Conservation (phyloP, 2,113 vertebrate species). For the Dendropsophus ebraccatus region DNA sequence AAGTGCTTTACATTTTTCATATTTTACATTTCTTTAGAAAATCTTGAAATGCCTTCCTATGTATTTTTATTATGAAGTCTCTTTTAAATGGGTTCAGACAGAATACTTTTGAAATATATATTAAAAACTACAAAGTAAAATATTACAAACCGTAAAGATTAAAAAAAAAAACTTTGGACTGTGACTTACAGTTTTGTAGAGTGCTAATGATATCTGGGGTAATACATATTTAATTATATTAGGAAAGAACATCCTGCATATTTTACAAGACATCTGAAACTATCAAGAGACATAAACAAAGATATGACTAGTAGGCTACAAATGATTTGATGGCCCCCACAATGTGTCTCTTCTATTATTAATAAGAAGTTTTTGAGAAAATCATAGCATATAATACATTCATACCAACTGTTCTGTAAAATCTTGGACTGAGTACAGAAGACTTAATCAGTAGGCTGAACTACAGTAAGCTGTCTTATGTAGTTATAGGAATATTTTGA, state of each 20-base stretch:
- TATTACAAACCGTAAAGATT: not conserved
- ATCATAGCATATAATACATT: not conserved
- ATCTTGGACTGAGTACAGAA: not conserved
- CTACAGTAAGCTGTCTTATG: not conserved
- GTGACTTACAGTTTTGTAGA: not conserved
- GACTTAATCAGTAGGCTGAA: not conserved
- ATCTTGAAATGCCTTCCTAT: not conserved
- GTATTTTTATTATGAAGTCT: not conserved
- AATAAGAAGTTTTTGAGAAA: slow-evolving; percentile 1
- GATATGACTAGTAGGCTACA: not conserved
- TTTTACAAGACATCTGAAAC: slow-evolving; percentile 30
- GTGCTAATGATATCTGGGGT: slow-evolving; percentile 27
- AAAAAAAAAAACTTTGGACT: slow-evolving; percentile 27
- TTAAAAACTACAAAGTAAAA: not conserved
- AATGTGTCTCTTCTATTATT: slow-evolving; percentile 7
- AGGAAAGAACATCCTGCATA: slow-evolving; percentile 38
- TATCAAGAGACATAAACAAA: slow-evolving; percentile 38
- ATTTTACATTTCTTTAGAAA: not conserved
- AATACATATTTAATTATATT: slow-evolving; percentile 37
- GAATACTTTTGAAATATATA: not conserved
- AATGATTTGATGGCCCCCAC: slow-evolving; percentile 17
- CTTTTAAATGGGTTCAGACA: not conserved
- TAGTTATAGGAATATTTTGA: too few relatives aligned
- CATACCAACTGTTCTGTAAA: not conserved
- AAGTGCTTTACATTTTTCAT: slow-evolving; percentile 14